Conservation (phyloP, 2,888 invertebrate genomes). For the Neocrepidodera transversa region DNA sequence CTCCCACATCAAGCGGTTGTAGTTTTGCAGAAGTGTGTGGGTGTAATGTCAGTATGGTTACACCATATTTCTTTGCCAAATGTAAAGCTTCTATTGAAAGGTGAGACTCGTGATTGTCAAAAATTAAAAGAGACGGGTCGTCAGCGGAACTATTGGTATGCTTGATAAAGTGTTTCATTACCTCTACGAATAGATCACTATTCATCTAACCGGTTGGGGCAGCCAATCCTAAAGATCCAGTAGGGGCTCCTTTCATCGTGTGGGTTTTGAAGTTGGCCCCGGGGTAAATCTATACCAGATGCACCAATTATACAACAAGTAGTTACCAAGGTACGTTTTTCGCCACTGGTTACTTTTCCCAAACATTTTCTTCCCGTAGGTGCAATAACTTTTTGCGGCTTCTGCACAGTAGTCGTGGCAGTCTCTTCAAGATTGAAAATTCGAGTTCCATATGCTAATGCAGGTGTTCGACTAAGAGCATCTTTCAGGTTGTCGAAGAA, state of each 20-base stretch:
- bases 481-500: conserved; percentile 23
- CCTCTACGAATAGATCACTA: conserved; percentile 17
- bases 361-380: conserved; percentile 14
- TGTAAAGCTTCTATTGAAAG: background rate
- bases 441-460: conserved; percentile 25
- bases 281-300: conserved; percentile 11
- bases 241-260: conserved; percentile 8
- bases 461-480: conserved; percentile 8
- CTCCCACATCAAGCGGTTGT: conserved; percentile 21
- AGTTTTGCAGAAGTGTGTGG: conserved; percentile 14
- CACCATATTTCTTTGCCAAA: conserved; percentile 1
- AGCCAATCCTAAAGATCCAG: conserved; percentile 11
- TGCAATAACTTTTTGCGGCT: conserved; percentile 31
- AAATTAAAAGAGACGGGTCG: conserved; percentile 13
- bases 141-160: conserved; percentile 20
- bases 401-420: conserved; percentile 32
- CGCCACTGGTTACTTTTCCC: conserved; percentile 8
- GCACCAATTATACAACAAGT: conserved; percentile 22
- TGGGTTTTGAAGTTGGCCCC: conserved; percentile 16
- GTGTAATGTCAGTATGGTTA: conserved; percentile 2
- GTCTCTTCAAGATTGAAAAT: conserved; percentile 37
- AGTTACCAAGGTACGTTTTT: conserved; percentile 18
- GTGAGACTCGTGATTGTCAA: background rate
- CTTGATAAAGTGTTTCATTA: conserved; percentile 33
- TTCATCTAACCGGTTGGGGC: conserved; percentile 14